A percentile compares a stretch with the other conserved stretches of the same genome.
Conservation (phyloP, 2,797 vertebrate genomes). For the Anguilla megastoma region DNA sequence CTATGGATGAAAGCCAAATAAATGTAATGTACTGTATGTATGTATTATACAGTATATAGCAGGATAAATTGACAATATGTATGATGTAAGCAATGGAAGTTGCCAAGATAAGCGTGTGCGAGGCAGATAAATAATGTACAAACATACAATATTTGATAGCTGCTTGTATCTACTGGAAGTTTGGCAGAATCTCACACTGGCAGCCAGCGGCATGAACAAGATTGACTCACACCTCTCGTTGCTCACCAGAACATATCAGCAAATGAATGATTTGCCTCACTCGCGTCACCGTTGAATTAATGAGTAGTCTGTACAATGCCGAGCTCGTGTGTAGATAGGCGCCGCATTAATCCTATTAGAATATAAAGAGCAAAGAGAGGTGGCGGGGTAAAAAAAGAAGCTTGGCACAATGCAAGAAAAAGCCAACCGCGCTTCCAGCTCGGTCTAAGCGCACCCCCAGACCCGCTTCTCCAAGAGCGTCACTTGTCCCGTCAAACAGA, state of each 20-base stretch:
- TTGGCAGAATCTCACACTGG: not conserved
- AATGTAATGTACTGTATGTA: too few species aligned
- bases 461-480: not conserved
- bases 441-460: not conserved
- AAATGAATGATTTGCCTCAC: not conserved
- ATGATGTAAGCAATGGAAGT: not conserved
- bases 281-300: not conserved
- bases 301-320: not conserved
- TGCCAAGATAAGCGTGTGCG: not conserved
- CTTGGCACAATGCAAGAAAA: not conserved
- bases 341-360: not conserved
- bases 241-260: not conserved
- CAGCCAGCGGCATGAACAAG: not conserved
- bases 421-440: not conserved
- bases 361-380: not conserved
- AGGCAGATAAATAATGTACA: not conserved
- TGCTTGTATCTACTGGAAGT: not conserved
- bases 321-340: not conserved
- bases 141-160: not conserved
- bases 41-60: not conserved
- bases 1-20: too few species aligned
- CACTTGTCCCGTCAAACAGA: conserved; percentile 21
- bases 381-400: not conserved
- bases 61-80: not conserved
- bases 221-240: not conserved